Conservation (phyloP, 2,888 invertebrate species). For the Blomia tropicalis region DNA sequence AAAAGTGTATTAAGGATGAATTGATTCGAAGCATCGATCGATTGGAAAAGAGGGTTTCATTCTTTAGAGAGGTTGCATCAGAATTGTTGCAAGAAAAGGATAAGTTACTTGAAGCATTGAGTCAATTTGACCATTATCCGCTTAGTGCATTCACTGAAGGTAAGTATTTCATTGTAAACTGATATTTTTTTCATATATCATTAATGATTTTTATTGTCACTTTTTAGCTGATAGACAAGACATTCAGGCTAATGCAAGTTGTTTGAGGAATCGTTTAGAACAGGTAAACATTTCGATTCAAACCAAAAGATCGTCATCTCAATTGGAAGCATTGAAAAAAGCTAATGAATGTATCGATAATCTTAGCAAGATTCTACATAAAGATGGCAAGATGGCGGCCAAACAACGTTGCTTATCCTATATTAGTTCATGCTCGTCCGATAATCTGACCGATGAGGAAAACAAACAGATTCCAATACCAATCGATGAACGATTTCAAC, state of each 20-base stretch:
- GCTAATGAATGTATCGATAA: constrained; percentile 34
- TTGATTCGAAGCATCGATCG: constrained; percentile 19
- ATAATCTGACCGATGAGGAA: constrained; percentile 26
- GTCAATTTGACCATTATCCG: not conserved
- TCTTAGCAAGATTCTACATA: constrained; percentile 31
- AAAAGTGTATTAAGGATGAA: constrained; percentile 16
- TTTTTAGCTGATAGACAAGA: constrained; percentile 37
- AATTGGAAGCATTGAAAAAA: constrained; percentile 34
- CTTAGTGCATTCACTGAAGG: not conserved
- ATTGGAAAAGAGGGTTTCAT: constrained; percentile 21
- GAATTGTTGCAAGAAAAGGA: constrained; percentile 22
- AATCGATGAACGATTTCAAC: constrained; percentile 36
- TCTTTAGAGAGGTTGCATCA: constrained; percentile 21
- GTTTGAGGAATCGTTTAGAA: constrained; percentile 35
- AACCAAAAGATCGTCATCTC: constrained; percentile 36
- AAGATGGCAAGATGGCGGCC: constrained; percentile 30
- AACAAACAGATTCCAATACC: constrained; percentile 29
- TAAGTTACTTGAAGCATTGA: constrained; percentile 20
- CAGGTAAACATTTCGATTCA: constrained; percentile 35
- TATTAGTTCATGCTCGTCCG: constrained; percentile 37
- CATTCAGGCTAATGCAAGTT: constrained; percentile 35
- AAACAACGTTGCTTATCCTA: constrained; percentile 33
- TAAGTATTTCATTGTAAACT: not conserved
- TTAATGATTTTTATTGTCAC: not conserved
- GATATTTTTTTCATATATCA: not conserved